A percentile compares a stretch with the other conserved stretches of the same genome.
These are phyloP conservation scores for Cottus gobio DNA, from an alignment of 2,113 vertebrate species.

Conservation along the genomic window DNA sequence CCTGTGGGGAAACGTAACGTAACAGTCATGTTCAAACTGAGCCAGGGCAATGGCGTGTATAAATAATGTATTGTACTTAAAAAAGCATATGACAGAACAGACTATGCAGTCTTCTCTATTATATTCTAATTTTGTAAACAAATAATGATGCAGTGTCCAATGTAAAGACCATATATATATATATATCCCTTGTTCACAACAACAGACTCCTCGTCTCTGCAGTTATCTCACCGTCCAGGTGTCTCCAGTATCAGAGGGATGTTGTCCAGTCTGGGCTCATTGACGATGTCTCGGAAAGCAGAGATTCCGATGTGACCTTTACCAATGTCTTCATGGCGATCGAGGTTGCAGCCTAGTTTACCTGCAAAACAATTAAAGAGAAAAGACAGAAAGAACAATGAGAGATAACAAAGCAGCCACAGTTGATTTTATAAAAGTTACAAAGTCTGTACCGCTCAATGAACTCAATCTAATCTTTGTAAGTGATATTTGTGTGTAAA, in stretches of 20 bases:
- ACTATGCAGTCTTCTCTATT: not conserved
- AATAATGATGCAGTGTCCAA: not conserved
- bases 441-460: not conserved
- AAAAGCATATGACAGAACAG: not conserved
- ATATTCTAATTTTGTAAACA: not conserved
- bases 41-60: not conserved
- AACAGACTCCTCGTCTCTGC: not conserved
- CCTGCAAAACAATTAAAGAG: slow-evolving; percentile 57
- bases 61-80: not conserved
- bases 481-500: not conserved
- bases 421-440: too few relatives aligned
- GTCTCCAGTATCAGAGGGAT: slow-evolving; percentile 86
- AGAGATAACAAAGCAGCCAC: not conserved
- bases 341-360: slow-evolving; percentile 82
- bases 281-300: slow-evolving; percentile 83
- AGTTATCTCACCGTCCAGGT: slow-evolving; percentile 78
- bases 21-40: not conserved
- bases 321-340: slow-evolving; percentile 85
- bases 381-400: not conserved
- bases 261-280: slow-evolving; percentile 82
- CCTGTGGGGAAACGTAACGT: slow-evolving; percentile 51
- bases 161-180: not conserved
- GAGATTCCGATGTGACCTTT: slow-evolving; percentile 83
- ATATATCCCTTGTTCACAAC: not conserved
- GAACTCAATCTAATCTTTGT: not conserved